Evolutionary conservation across 2,888 invertebrate species (phyloP), one percentile per base, ranked within the genome.

Genomic region (Hyles lineata): DNA sequence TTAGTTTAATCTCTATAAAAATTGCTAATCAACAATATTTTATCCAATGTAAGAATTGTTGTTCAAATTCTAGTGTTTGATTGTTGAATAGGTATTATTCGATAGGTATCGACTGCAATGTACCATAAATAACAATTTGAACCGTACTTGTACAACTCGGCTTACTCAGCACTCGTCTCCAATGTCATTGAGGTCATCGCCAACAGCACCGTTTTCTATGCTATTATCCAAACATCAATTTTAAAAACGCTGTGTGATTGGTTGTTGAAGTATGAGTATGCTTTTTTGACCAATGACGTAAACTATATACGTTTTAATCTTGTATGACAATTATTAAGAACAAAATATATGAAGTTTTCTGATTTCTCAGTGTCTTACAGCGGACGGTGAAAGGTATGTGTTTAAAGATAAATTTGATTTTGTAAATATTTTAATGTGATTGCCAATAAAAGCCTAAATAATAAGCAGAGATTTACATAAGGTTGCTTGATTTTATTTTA

Each of bases 161-260:
- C 29, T n/a, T n/a, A 29, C 4, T 29, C 29, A 5, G 29, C 29
- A 29, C 29, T 29, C 21, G 23, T 9, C 1, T 72, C 70, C 73
- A 73, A 73, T 70, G 73, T 73, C 73, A 73, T 62, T 70, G 62
- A 70, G 73, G 73, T 73, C 73, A 73, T 70, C 35, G 35, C n/a
- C 29, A 55, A 23, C 3, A 43, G 35, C 25, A 19, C 1, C 32
- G 70, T 73, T 73, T 35, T 62, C 70, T 21, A 15, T 73, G 70
- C 0, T 5, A 19, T 9, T 19, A 43, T 8, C 29, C 2, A 70
- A 60, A 35, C 43, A 58, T 2, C 5, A 7, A 0, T 17, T 35
- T 11, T 19, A 35, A 67, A 50, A 21, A 21, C 17, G 8, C 35
- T 23, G 3, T 70, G 43, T 73, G 55, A 73, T 61, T 73, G 73